Base-by-base conservation (phyloP, 1,140 invertebrate genomes). In the Xylocopa sonorina region DNA sequence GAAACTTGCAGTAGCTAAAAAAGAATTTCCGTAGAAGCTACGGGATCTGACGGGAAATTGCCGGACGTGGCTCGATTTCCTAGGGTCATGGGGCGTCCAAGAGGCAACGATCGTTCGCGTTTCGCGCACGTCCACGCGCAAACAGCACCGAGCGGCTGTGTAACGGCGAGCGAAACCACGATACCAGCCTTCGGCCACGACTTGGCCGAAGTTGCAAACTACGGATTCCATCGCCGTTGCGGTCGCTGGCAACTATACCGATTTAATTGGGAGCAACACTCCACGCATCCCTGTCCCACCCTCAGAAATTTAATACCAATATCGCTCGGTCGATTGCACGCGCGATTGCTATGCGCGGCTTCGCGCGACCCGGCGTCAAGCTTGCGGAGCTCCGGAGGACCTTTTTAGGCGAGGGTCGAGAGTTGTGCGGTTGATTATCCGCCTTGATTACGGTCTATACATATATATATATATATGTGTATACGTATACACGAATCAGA, bases 201-300 rank as follows among this genome's bases (percentile, higher is more conserved):
- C 85, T 87, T 82, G 81, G 46, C 53, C 78, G 12, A 84, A 87
- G 81, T 87, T 86, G 84, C 85, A 76, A 87, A 86, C 75, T 86
- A 76, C 81, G 83, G 81, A 87, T 83, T 83, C 83, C 81, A 78
- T 73, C 67, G 73, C 62, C 67, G 60, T 62, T 69, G 41, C 64
- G 58, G 77, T 79, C 57, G 34, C 29, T 60, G 32, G 24, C n/a
- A 58, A 67, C 79, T 55, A 67, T 67, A 51, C 74, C 75, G 51
- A 83, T 86, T 80, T 86, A 87, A 87, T 87, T 87, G 81, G 84
- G 46, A 83, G 60, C 68, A 81, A 84, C 75, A 67, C 53, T 63
- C 51, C 60, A 1, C 43, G 27, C 79, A n/a, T 32, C 46, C 21
- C 51, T 5, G 60, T 29, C 43, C 38, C 34, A 48, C 24, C 43